Conservation (phyloP, 2,888 invertebrate genomes). For the Lycaena phlaeas region DNA sequence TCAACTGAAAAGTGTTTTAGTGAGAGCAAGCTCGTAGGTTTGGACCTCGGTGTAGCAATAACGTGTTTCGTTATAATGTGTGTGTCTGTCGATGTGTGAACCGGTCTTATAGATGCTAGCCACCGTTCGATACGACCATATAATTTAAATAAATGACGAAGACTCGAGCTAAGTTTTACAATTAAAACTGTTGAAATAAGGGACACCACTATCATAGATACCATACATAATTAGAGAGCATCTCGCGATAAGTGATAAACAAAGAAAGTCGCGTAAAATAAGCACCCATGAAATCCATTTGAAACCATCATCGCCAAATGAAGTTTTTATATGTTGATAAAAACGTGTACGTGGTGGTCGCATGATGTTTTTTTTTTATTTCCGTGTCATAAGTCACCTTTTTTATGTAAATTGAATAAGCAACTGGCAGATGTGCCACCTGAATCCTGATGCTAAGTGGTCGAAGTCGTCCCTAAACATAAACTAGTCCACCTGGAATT, state of each 20-base stretch:
- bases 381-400: too few species aligned
- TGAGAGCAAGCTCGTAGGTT: slow-evolving; percentile 31
- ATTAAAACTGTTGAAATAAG: slow-evolving; percentile 52
- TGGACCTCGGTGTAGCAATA: slow-evolving; percentile 24
- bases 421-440: too few species aligned
- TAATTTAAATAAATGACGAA: slow-evolving; percentile 58
- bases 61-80: slow-evolving; percentile 23
- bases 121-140: slow-evolving; percentile 51
- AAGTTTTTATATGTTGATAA: too few species aligned
- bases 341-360: too few species aligned
- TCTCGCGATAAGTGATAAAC: too few species aligned
- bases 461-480: too few species aligned
- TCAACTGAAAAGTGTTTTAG: slow-evolving; percentile 24
- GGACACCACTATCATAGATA: slow-evolving; percentile 36
- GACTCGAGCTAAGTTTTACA: slow-evolving; percentile 46
- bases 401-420: too few species aligned
- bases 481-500: too few species aligned
- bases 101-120: slow-evolving; percentile 52
- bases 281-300: background rate
- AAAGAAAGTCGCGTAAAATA: background rate
- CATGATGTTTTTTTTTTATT: too few species aligned
- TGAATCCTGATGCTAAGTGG: too few species aligned
- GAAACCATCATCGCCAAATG: too few species aligned
- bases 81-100: slow-evolving; percentile 35
- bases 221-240: slow-evolving; percentile 40